phyloP scores from a whole-genome alignment of 2,888 invertebrate species.

The Myathropa florea region DNA sequence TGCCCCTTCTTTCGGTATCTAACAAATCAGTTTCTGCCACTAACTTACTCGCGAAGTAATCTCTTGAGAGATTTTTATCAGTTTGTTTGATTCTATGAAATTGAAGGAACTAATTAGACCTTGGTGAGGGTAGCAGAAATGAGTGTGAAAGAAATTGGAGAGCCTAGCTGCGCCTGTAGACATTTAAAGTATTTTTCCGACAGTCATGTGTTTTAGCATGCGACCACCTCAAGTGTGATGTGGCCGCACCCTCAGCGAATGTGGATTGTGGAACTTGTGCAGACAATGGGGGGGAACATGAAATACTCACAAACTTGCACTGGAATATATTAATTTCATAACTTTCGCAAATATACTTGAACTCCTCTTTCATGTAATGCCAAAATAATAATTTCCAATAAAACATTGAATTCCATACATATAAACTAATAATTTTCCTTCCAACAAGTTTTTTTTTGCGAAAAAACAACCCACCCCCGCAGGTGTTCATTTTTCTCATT shows the following conservation, averaged over 20 bases:
- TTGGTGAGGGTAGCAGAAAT: too few species aligned
- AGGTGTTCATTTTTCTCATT: constrained; percentile 15
- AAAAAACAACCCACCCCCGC: constrained; percentile 16
- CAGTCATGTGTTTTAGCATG: too few species aligned
- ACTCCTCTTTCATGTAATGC: neutral
- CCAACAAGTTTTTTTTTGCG: neutral
- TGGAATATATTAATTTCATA: neutral
- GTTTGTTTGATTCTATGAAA: too few species aligned
- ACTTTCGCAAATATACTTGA: neutral
- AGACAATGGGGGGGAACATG: neutral
- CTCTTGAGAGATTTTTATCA: too few species aligned
- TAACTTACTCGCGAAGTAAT: too few species aligned
- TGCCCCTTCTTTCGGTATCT: too few species aligned
- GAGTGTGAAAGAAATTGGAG: too few species aligned
- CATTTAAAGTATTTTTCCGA: too few species aligned
- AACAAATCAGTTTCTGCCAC: too few species aligned
- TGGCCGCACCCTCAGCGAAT: neutral
- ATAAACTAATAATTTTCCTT: neutral
- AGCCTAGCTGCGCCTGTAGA: too few species aligned
- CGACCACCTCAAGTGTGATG: too few species aligned
- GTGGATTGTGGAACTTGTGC: constrained; percentile 4
- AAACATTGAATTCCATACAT: neutral
- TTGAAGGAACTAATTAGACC: neutral
- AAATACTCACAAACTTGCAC: neutral
- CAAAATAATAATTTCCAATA: neutral